A percentile compares a stretch with the other conserved stretches of the same genome.
Evolutionary conservation across 2,888 invertebrate genomes (phyloP).

Genomic region (Acrobeloides nanus): DNA sequence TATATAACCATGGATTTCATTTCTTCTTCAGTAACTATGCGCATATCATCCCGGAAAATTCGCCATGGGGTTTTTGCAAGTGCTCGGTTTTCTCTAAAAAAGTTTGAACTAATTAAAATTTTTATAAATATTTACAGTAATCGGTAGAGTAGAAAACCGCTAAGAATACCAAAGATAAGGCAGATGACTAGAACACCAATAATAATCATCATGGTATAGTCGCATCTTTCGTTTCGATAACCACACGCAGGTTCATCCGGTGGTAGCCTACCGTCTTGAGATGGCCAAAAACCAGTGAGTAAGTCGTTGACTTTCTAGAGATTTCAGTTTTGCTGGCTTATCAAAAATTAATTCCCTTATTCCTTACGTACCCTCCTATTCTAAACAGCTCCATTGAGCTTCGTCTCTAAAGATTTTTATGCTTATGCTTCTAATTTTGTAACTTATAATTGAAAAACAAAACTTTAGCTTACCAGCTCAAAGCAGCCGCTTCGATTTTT

Average conservation of each 20-base stretch:
- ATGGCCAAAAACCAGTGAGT: constrained; percentile 50
- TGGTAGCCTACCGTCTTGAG: constrained; percentile 37
- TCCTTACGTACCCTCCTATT: background rate
- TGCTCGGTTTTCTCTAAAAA: constrained; percentile 42
- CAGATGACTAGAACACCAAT: constrained; percentile 21
- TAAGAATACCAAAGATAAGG: constrained; percentile 16
- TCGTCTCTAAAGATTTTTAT: background rate
- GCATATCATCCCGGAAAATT: constrained; percentile 45
- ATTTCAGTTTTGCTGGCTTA: background rate
- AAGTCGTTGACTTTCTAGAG: constrained; percentile 37
- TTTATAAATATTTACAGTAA: constrained; percentile 26
- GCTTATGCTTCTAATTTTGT: no score
- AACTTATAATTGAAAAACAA: no score
- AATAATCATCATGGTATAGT: constrained; percentile 37
- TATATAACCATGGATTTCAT: constrained; percentile 46
- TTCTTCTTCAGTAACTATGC: constrained; percentile 46
- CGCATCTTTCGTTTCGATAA: constrained; percentile 40
- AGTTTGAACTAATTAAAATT: background rate
- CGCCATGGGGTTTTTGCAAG: constrained; percentile 45
- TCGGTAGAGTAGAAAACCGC: constrained; percentile 32
- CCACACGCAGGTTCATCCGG: constrained; percentile 46
- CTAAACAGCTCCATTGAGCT: background rate
- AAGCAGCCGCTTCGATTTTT: constrained; percentile 42
- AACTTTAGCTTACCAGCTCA: constrained; percentile 26
- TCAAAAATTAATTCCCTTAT: background rate